Base-by-base conservation (phyloP, 2,888 invertebrate species). In the Tenodera sinensis region DNA sequence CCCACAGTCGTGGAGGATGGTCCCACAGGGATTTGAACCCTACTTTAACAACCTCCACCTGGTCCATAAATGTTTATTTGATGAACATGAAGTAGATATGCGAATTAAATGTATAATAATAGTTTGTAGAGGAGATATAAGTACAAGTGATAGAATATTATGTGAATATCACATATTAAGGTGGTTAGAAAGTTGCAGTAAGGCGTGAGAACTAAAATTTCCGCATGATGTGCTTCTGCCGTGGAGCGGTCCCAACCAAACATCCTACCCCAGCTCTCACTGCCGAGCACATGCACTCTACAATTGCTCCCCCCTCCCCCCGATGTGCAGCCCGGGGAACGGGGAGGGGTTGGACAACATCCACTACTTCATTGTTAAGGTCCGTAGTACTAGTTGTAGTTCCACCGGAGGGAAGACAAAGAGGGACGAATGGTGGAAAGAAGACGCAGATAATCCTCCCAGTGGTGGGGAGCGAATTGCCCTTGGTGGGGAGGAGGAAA, bases 401-500 rank as follows among this genome's bases (percentile, higher is more conserved):
- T 28, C 83, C 30, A 82, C n/a, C 28, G 14, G 87, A 20, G 71
- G 25, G 30, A 30, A 82, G 30, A 81, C 81, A 87, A 28, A 82
- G 85, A 85, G 47, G n/a, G 54, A 25, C 20, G 54, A 71, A 71
- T 20, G 83, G 30, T 28, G 27, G n/a, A 83, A 83, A 30, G 30
- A 30, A 27, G 83, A 30, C 7, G 83, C 1, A n/a, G 30, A 28
- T 83, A 28, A 28, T 30, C 30, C 83, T 83, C 83, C 15, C 15
- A 4, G 30, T 83, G 83, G 30, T 28, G 28, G 28, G 28, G 83
- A 83, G 83, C 15, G 83, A 28, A 28, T 30, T 27, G n/a, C 30
- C 6, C 25, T n/a, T 83, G 30, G 28, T 28, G 28, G 30, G 83
- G 28, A 30, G 90, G 90, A 91, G 90, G 89, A 90, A 91, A 90